Base-by-base conservation (phyloP, 2,888 invertebrate genomes). In the Strigamia maritima region DNA sequence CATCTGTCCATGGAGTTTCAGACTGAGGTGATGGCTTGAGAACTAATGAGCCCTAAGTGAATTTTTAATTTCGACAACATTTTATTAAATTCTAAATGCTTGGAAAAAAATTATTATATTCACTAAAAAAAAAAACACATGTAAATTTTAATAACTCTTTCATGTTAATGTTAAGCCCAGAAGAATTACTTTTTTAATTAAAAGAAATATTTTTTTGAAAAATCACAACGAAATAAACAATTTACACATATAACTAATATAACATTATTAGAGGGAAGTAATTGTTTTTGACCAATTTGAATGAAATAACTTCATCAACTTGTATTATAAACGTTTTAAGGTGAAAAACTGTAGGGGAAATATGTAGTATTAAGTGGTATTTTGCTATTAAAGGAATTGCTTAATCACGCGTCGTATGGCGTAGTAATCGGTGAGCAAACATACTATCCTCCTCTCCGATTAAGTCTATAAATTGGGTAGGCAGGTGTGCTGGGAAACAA, bases 401-500 rank as follows among this genome's bases (percentile, higher is more conserved):
- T 70, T 70, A 70, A 70, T 70, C 70, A 28, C 28, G 70, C 70
- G 10, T 70, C 70, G 70, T 70, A 70, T 70, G 70, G 70, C 70
- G 28, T 28, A 70, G 28, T n/a, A 70, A 70, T 70, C 70, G 70
- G n/a, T 70, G 70, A 28, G 70, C 28, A 70, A 70, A 70, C 70
- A 70, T 28, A n/a, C 26, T 70, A 70, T 70, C 70, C 70, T 28
- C 70, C 70, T 70, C 70, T 26, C 16, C 70, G 70, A 70, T 70
- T 70, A 70, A 28, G 70, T 70, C 70, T 70, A 70, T 70, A 70
- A 70, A 70, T 70, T 70, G 70, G 28, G 26, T 70, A 70, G 70
- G 70, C 70, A 70, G 70, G 70, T 70, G 70, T 16, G 28, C 70
- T 26, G 10, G n/a, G n/a, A 28, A 28, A 70, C 26, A 70, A 70